These are phyloP conservation scores for Hoplodrina blanda DNA, from an alignment of 2,888 invertebrate genomes.

Conservation along the genomic window DNA sequence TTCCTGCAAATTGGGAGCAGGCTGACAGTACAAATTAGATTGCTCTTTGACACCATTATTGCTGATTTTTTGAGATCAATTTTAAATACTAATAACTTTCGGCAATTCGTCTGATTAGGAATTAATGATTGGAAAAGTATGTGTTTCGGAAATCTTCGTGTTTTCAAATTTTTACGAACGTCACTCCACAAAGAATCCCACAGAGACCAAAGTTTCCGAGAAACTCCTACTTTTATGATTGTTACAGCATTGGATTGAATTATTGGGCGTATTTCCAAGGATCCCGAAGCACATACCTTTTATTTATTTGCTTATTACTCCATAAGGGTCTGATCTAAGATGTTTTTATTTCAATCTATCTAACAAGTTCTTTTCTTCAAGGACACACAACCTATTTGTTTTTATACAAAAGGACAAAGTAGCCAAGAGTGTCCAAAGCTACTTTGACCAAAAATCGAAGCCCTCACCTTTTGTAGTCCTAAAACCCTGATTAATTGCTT, in stretches of 20 bases:
- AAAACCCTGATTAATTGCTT: slow-evolving; percentile 97
- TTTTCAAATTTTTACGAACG: neutral
- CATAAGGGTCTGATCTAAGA: too few relatives aligned
- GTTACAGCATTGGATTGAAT: too few relatives aligned
- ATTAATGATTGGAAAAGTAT: too few relatives aligned
- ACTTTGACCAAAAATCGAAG: neutral
- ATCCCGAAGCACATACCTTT: too few relatives aligned
- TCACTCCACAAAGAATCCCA: neutral
- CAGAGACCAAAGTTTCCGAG: neutral
- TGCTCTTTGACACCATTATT: slow-evolving; percentile 40
- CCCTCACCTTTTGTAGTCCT: slow-evolving; percentile 94
- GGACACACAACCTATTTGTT: too few relatives aligned
- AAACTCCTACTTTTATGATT: neutral
- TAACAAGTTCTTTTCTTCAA: too few relatives aligned
- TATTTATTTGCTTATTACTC: too few relatives aligned
- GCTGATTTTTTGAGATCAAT: neutral
- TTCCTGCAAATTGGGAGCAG: slow-evolving; percentile 79
- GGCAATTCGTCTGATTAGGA: neutral
- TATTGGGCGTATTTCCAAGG: too few relatives aligned
- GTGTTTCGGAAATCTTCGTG: neutral
- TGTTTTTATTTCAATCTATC: too few relatives aligned
- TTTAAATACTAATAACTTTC: neutral
- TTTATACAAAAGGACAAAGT: neutral
- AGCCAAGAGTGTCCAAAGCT: neutral
- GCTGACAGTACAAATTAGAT: slow-evolving; percentile 52